Base-by-base conservation (phyloP, 2,888 invertebrate species). In the Iselma pallidipennis region DNA sequence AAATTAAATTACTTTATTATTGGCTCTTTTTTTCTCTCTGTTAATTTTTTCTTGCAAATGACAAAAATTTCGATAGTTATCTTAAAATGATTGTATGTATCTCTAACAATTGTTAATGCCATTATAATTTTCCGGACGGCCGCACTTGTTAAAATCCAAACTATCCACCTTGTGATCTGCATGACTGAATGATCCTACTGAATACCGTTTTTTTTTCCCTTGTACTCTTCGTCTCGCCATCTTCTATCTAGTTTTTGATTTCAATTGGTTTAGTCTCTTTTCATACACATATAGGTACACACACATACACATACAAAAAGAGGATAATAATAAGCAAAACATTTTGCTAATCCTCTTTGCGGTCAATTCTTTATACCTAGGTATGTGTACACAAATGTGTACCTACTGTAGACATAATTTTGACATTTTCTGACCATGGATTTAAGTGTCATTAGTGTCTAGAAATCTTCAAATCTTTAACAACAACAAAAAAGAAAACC, bases 51-150 rank as follows among this genome's bases (percentile, higher is more conserved):
- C 12, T 21, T 21, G 45, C 10, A 21, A 42, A 42, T n/a, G n/a
- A n/a, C n/a, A n/a, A n/a, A n/a, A n/a, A n/a, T n/a, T n/a, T n/a
- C n/a, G n/a, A n/a, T n/a, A n/a, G n/a, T n/a, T n/a, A n/a, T n/a
- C n/a, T n/a, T n/a, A n/a, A n/a, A n/a, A n/a, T n/a, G n/a, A n/a
- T n/a, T n/a, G n/a, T n/a, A n/a, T n/a, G n/a, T n/a, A 42, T 42
- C 42, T 55, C 63, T 55, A 55, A 66, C 68, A 69, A 67, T 72
- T 45, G 70, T 62, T 76, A 77, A 78, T 78, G 73, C 76, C 70
- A 77, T 78, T 78, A 78, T 73, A 77, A 78, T 78, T 78, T 78
- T 77, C 75, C 76, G 65, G 70, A 65, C 71, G 76, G 73, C 68
- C 70, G 74, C 61, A 63, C 67, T 56, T 65, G 66, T 45, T 45